Base-by-base conservation (phyloP, 2,113 vertebrate genomes). In the Cercopithecus mona region DNA sequence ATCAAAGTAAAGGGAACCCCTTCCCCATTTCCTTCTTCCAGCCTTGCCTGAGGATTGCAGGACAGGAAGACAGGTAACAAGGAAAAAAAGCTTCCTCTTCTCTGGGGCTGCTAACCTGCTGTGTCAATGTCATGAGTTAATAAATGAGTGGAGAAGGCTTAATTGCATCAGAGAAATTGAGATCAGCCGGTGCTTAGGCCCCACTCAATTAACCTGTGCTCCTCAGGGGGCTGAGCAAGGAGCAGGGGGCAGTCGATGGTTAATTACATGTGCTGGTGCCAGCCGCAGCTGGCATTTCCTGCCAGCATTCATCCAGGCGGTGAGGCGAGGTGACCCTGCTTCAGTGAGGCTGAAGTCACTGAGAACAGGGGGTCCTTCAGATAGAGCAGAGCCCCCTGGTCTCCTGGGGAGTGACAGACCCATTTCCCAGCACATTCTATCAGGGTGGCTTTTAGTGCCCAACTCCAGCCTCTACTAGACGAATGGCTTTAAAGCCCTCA, bases 121-220 rank as follows among this genome's bases (percentile, higher is more conserved):
- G 82, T 1, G 6, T 98, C 88, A 88, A 59, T 97, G 96, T 81
- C 94, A n/a, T 12, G 38, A 96, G 96, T 93, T 98, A 97, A 88
- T 95, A 96, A 97, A 95, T 3, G 0, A 30, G 30, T 97, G 88
- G 76, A 8, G 3, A 97, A 93, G 0, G 1, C 45, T 93, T 98
- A 98, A 98, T 97, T 96, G 94, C 88, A 98, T 97, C 35, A 72
- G 90, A 95, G 0, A 20, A 98, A 97, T 96, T 57, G 97, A 97
- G 93, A 96, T 3, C 40, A 82, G 96, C 86, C 57, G 35, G 93
- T 97, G 87, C 96, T 98, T 92, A 92, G 97, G 95, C 70, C 48
- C 78, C 97, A 97, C 97, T 98, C 98, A 97, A 95, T 98, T 98
- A 98, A 96, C 93, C 80, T 73, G 89, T 68, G 88, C 94, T 97